Conservation (phyloP, 2,113 vertebrate species). For the Canis aureus region DNA sequence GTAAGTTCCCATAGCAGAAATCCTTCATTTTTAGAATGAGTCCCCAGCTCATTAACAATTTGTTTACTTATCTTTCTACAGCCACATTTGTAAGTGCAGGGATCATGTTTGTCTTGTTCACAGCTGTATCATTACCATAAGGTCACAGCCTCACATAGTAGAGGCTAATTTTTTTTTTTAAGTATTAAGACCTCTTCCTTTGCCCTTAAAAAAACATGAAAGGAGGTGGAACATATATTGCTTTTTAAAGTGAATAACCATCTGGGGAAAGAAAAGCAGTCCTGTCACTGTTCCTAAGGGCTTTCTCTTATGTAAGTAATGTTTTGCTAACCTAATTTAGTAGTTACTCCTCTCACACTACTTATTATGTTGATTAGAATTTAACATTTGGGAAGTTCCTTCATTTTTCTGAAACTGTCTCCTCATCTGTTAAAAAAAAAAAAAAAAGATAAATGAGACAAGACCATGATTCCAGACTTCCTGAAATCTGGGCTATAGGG, state of each 20-base stretch:
- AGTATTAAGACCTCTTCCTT: not conserved
- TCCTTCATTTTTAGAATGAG: not conserved
- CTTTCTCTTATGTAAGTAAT: not conserved
- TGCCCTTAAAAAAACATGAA: not conserved
- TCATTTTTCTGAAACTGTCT: slow-evolving; percentile 28
- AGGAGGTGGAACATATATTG: not conserved
- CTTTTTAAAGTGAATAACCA: not conserved
- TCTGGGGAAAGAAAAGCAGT: not conserved
- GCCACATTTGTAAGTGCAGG: not conserved
- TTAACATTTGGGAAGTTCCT: not conserved
- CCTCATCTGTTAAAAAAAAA: not conserved
- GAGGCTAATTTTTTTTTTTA: not conserved
- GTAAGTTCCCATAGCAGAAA: not conserved
- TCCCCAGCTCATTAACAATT: not conserved
- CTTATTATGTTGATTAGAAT: not conserved
- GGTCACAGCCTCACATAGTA: not conserved
- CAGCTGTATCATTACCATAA: not conserved
- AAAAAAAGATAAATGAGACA: slow-evolving; percentile 9
- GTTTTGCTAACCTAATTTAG: not conserved
- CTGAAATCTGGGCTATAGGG: not conserved
- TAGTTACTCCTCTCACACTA: not conserved
- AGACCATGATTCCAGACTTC: slow-evolving; percentile 6
- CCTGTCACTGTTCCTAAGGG: not conserved
- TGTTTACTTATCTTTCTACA: not conserved
- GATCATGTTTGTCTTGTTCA: not conserved